phyloP scores from a whole-genome alignment of 2,113 vertebrate genomes.

The Silurus glanis region DNA sequence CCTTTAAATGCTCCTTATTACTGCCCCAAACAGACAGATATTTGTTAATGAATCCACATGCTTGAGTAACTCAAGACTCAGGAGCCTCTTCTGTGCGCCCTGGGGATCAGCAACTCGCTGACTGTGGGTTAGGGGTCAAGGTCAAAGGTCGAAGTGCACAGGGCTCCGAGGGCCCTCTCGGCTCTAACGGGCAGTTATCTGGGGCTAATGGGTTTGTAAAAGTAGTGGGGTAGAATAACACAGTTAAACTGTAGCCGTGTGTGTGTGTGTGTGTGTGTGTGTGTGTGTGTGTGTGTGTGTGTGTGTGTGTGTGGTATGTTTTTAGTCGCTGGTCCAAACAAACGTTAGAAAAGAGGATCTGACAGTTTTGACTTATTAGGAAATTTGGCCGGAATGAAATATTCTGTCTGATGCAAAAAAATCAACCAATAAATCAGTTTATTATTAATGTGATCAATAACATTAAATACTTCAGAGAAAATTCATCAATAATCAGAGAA shows the following conservation, averaged over 20 bases:
- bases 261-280: conserved; percentile 2
- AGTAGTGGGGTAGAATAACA: conserved; percentile 52
- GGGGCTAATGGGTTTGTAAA: conserved; percentile 72
- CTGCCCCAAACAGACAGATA: conserved; percentile 77
- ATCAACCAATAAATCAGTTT: not conserved
- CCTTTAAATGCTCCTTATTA: conserved; percentile 70
- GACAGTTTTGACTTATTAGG: not conserved
- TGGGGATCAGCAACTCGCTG: conserved; percentile 55
- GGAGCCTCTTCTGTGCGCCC: conserved; percentile 60
- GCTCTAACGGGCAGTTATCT: conserved; percentile 72
- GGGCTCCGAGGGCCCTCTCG: conserved; percentile 66
- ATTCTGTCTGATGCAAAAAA: not conserved
- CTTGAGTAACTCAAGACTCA: conserved; percentile 65
- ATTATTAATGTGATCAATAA: no score
- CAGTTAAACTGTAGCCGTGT: conserved; percentile 49
- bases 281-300: conserved; percentile 1
- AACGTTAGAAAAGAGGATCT: not conserved
- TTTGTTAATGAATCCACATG: conserved; percentile 78
- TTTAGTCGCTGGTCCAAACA: not conserved
- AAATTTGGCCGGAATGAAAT: not conserved
- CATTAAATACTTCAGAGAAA: no score
- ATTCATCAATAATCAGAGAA: no score
- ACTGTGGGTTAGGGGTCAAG: conserved; percentile 68
- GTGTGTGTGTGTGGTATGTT: not conserved
- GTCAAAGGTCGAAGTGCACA: conserved; percentile 73